phyloP scores from a whole-genome alignment of 2,113 vertebrate species.

The Spilogale gracilis region DNA sequence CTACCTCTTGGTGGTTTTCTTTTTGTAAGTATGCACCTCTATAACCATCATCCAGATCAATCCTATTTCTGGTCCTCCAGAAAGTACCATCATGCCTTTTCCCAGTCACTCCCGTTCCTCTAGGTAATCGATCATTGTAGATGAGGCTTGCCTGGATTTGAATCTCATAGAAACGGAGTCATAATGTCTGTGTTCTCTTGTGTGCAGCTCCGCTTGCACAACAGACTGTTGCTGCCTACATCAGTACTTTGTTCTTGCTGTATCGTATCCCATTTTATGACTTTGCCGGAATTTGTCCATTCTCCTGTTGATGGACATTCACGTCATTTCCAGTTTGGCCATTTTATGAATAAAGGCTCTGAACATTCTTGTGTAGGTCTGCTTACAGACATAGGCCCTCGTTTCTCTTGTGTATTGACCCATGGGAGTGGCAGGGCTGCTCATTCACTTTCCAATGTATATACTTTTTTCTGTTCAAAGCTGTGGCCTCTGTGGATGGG shows the following conservation, averaged over 20 bases:
- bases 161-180: conserved; percentile 49
- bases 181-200: neutral
- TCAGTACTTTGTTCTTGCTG: conserved; percentile 44
- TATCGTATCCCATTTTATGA: conserved; percentile 2
- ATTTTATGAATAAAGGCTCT: conserved; percentile 34
- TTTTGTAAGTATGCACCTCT: neutral
- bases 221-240: neutral
- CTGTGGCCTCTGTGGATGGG: neutral
- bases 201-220: neutral
- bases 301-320: neutral
- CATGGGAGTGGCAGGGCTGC: neutral
- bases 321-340: conserved; percentile 52
- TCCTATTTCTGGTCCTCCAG: conserved; percentile 1
- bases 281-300: neutral
- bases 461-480: neutral
- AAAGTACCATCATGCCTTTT: conserved; percentile 18
- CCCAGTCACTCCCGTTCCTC: neutral
- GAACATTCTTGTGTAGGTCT: neutral
- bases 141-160: conserved; percentile 22
- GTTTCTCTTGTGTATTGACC: neutral
- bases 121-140: neutral
- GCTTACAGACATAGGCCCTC: neutral
- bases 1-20: neutral
- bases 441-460: neutral
- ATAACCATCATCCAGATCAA: neutral